Evolutionary conservation across 2,888 invertebrate species (phyloP), one percentile per base, ranked within the genome.

Genomic region (Thera obeliscata): DNA sequence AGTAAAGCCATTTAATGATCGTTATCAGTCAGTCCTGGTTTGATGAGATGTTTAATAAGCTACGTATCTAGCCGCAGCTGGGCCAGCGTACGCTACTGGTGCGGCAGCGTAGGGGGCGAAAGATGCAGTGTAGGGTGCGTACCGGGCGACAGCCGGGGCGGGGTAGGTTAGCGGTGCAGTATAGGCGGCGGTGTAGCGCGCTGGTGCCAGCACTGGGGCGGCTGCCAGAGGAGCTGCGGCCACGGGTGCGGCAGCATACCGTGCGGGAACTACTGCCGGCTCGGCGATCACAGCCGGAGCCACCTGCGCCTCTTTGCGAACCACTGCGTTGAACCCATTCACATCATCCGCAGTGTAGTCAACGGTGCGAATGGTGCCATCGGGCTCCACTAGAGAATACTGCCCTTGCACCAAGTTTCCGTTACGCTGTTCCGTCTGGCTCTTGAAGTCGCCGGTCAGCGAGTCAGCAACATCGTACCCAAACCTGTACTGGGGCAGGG

Each of bases 401-500:
- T 84, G 83, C 5, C 92, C 91, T 70, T 84, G 87, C 2, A 95
- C 95, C 46, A 94, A 78, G 71, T 94, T 94, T 62, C 94, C 94
- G 64, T 91, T 89, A 70, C 94, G 87, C 65, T 91, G 88, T 73
- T 94, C 94, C 6, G 81, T 82, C 71, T 89, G 91, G 72, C 86
- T 89, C 78, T 91, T 91, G 81, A 86, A 88, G 76, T 91, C 91
- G 2, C 91, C 91, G 60, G 91, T 90, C 49, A 88, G 81, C 2
- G 88, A 77, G 70, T 92, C 91, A 0, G 87, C 87, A 22, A 92
- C 91, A 61, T 88, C 81, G 73, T 91, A 92, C 48, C 87, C 90
- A 72, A 87, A 91, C 57, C 81, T 82, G 85, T 95, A 95, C 81
- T 95, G 95, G 0, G 95, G 95, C 62, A 91, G 84, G 0, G 94